Conservation (phyloP, 2,888 invertebrate species). For the Caenorhabditis sp. region DNA sequence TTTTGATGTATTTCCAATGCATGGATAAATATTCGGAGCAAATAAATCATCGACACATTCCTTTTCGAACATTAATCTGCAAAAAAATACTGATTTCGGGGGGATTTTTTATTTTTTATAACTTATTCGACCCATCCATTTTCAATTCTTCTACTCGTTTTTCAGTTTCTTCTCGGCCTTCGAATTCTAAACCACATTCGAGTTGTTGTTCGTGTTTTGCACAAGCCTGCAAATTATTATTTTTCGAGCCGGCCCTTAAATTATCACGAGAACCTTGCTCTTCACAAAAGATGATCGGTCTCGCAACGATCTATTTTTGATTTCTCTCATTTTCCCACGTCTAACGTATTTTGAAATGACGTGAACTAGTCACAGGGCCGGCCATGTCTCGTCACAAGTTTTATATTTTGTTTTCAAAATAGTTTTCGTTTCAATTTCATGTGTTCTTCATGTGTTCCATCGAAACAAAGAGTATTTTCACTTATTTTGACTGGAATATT, state of each 20-base stretch:
- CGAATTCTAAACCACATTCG: constrained; percentile 47
- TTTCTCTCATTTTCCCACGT: too few relatives aligned
- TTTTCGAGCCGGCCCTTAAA: background rate
- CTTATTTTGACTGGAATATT: too few relatives aligned
- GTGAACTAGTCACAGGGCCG: too few relatives aligned
- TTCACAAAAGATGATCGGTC: too few relatives aligned
- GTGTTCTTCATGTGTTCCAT: too few relatives aligned
- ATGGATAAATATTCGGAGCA: constrained; percentile 47
- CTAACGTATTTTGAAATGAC: too few relatives aligned
- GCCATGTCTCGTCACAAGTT: too few relatives aligned
- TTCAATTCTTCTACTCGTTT: constrained; percentile 43
- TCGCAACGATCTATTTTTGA: too few relatives aligned
- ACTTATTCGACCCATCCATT: constrained; percentile 35
- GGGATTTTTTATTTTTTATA: too few relatives aligned
- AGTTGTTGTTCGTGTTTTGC: constrained; percentile 54
- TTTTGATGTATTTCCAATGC: constrained; percentile 36
- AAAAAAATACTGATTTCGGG: background rate
- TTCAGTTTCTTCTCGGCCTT: constrained; percentile 43
- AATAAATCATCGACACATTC: constrained; percentile 47
- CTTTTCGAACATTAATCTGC: constrained; percentile 51
- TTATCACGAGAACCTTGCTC: background rate
- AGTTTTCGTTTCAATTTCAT: too few relatives aligned
- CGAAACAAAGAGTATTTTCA: too few relatives aligned
- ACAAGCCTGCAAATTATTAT: constrained; percentile 31
- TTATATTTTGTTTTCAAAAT: too few relatives aligned